phyloP scores from a whole-genome alignment of 2,888 invertebrate genomes.

The Pollenia amentaria region DNA sequence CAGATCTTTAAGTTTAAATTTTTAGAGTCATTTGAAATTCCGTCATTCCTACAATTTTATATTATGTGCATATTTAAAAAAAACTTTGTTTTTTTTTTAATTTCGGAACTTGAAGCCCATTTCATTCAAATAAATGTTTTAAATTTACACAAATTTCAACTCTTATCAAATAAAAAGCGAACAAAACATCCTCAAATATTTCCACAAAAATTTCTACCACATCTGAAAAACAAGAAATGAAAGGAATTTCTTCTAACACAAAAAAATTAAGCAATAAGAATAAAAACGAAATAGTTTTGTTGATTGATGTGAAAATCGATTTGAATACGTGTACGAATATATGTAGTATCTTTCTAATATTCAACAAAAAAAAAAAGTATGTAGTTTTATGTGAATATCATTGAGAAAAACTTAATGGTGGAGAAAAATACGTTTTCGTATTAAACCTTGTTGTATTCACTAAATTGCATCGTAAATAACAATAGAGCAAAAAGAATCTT shows the following conservation, averaged over 20 bases:
- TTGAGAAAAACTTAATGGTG: constrained; percentile 35
- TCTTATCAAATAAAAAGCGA: background rate
- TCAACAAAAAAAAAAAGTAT: constrained; percentile 12
- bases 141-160: constrained; percentile 17
- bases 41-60: background rate
- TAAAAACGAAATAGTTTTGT: constrained; percentile 62
- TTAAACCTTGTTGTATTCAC: constrained; percentile 49
- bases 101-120: background rate
- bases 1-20: too few relatives aligned
- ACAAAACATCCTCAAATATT: constrained; percentile 39
- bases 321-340: constrained; percentile 39
- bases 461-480: constrained; percentile 63
- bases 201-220: constrained; percentile 40
- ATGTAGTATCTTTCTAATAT: background rate
- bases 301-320: constrained; percentile 70
- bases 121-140: constrained; percentile 13
- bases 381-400: constrained; percentile 17
- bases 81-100: background rate
- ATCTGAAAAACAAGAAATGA: constrained; percentile 19
- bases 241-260: constrained; percentile 26
- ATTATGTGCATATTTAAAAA: background rate
- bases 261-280: constrained; percentile 28
- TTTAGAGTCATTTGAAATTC: too few relatives aligned
- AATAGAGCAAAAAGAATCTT: constrained; percentile 26
- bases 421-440: constrained; percentile 29